phyloP scores from a whole-genome alignment of 2,888 invertebrate genomes.

The Chloroclysta siterata region DNA sequence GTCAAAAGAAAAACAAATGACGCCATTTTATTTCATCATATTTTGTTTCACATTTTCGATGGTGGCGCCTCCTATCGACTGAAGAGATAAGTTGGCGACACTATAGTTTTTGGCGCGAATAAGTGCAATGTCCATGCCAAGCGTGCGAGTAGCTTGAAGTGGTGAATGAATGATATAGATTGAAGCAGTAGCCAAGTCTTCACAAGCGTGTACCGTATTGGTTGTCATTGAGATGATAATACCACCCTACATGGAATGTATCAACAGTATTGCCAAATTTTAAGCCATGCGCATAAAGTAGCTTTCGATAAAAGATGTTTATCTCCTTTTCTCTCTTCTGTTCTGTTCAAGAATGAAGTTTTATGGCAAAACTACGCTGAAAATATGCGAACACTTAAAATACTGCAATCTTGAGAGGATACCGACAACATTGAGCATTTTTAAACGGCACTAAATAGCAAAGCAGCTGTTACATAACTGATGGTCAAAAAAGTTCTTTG shows the following conservation, averaged over 20 bases:
- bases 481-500: too few species aligned
- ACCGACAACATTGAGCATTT: neutral
- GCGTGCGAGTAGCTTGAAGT: slow-evolving; percentile 49
- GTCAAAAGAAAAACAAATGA: too few species aligned
- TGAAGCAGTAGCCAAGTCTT: slow-evolving; percentile 52
- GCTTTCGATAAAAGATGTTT: neutral
- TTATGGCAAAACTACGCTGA: slow-evolving; percentile 1
- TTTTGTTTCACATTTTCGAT: too few species aligned
- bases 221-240: slow-evolving; percentile 21
- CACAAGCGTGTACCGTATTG: slow-evolving; percentile 56
- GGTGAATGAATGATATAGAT: slow-evolving; percentile 38
- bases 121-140: slow-evolving; percentile 55
- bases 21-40: too few species aligned
- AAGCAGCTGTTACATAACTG: too few species aligned
- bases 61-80: too few species aligned
- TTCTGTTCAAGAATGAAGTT: neutral
- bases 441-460: too few species aligned
- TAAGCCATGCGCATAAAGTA: neutral
- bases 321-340: too few species aligned
- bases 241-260: neutral
- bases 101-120: slow-evolving; percentile 36
- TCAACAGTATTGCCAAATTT: slow-evolving; percentile 7
- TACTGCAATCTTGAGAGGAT: neutral
- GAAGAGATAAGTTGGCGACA: neutral
- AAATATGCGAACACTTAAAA: neutral